A percentile compares a stretch with the other conserved stretches of the same genome.
Conservation (phyloP, 2,113 vertebrate genomes). For the Notarius lentiginosus region DNA sequence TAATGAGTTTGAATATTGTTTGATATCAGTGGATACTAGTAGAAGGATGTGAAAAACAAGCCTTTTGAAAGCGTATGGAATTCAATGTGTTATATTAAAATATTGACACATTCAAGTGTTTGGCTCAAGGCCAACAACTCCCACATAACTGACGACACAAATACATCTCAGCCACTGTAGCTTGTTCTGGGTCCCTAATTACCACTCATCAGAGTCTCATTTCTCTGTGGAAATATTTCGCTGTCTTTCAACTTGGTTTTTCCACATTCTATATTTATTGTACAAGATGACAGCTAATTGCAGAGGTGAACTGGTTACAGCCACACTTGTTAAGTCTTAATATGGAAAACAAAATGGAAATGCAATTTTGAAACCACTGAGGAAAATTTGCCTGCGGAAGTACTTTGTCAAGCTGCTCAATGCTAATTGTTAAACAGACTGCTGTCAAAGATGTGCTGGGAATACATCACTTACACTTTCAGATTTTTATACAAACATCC, state of each 20-base stretch:
- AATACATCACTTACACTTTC: slow-evolving; percentile 22
- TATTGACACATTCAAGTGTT: slow-evolving; percentile 16
- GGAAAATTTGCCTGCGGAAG: slow-evolving; percentile 46
- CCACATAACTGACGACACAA: slow-evolving; percentile 41
- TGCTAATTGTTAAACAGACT: slow-evolving; percentile 59
- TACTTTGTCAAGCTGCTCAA: slow-evolving; percentile 40
- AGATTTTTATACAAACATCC: not conserved
- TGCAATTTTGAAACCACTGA: slow-evolving; percentile 38
- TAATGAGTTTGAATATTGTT: not conserved
- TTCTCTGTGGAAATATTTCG: slow-evolving; percentile 18
- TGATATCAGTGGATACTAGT: not conserved
- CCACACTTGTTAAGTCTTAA: slow-evolving; percentile 56
- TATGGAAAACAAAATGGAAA: slow-evolving; percentile 59
- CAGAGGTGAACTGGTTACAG: slow-evolving; percentile 54
- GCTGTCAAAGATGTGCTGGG: slow-evolving; percentile 27
- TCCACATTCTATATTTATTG: slow-evolving; percentile 56
- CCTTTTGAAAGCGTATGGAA: not conserved
- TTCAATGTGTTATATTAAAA: slow-evolving; percentile 1
- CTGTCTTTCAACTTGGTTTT: slow-evolving; percentile 33
- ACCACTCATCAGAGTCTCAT: slow-evolving; percentile 26
- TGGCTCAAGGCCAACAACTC: slow-evolving; percentile 23
- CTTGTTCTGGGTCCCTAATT: slow-evolving; percentile 40
- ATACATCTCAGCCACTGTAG: slow-evolving; percentile 5
- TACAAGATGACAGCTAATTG: slow-evolving; percentile 62
- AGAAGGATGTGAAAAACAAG: not conserved